Conservation (phyloP, 2,113 vertebrate genomes). For the Corythaixoides concolor region DNA sequence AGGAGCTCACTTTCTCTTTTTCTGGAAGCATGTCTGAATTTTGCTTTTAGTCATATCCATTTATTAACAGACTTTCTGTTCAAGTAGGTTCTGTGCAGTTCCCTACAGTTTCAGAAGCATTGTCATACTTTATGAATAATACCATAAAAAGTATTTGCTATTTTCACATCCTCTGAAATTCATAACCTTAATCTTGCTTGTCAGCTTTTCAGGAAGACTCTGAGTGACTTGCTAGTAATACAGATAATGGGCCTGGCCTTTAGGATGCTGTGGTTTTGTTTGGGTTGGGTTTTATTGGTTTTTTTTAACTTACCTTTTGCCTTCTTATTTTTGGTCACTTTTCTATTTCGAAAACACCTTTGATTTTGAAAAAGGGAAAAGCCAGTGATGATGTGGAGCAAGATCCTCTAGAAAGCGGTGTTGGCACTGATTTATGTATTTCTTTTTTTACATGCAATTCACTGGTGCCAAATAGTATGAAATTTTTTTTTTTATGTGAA, state of each 20-base stretch:
- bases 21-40: background rate
- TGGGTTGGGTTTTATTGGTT: too few relatives aligned
- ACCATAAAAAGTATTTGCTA: background rate
- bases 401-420: background rate
- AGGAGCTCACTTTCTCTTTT: background rate
- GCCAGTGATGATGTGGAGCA: background rate
- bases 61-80: background rate
- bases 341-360: background rate
- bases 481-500: background rate
- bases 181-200: background rate
- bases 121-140: background rate
- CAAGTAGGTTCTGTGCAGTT: background rate
- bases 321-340: background rate
- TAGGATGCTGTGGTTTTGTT: background rate
- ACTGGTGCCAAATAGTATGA: background rate
- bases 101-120: background rate
- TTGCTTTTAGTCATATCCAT: background rate
- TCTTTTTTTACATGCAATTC: background rate
- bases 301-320: background rate
- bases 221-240: background rate
- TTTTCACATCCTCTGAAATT: background rate
- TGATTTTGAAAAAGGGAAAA: background rate
- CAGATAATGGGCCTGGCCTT: background rate
- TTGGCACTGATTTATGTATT: background rate
- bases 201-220: background rate